Evolutionary conservation across 92 coral and sea anemone species (phyloP).

Genomic region (Plumapathes pennacea): DNA sequence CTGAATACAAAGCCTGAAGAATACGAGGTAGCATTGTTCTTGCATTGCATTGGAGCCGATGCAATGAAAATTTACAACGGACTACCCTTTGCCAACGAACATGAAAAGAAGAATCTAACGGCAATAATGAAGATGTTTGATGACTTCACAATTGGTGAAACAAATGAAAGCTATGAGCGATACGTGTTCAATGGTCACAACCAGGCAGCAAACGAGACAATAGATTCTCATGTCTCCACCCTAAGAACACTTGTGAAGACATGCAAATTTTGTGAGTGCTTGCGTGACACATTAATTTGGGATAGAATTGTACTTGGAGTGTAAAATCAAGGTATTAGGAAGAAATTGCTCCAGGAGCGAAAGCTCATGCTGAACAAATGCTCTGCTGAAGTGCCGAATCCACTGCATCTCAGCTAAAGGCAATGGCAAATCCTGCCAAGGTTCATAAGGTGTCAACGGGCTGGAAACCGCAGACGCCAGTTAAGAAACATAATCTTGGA

Average conservation of each 20-base stretch:
- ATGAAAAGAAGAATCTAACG: not conserved
- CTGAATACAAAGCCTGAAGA: conserved; percentile 35
- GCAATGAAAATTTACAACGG: conserved; percentile 49
- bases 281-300: conserved; percentile 10
- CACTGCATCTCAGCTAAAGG: conserved; percentile 21
- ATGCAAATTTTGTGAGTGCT: conserved; percentile 43
- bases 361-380: conserved; percentile 33
- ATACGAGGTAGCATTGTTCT: conserved; percentile 39
- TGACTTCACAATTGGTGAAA: conserved; percentile 22
- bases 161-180: conserved; percentile 40
- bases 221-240: conserved; percentile 27
- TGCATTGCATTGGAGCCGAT: conserved; percentile 46
- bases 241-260: conserved; percentile 14
- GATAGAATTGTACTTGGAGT: conserved; percentile 29
- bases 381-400: conserved; percentile 32
- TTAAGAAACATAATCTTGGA: no score
- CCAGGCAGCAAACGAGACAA: conserved; percentile 17
- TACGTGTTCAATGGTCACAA: conserved; percentile 33
- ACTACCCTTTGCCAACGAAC: conserved; percentile 9
- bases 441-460: not conserved
- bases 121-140: conserved; percentile 25
- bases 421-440: conserved; percentile 2
- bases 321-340: conserved; percentile 1
- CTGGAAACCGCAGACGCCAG: no score
- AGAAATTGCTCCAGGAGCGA: conserved; percentile 29